phyloP scores from a whole-genome alignment of 2,797 vertebrate genomes.

The Anas bernieri region DNA sequence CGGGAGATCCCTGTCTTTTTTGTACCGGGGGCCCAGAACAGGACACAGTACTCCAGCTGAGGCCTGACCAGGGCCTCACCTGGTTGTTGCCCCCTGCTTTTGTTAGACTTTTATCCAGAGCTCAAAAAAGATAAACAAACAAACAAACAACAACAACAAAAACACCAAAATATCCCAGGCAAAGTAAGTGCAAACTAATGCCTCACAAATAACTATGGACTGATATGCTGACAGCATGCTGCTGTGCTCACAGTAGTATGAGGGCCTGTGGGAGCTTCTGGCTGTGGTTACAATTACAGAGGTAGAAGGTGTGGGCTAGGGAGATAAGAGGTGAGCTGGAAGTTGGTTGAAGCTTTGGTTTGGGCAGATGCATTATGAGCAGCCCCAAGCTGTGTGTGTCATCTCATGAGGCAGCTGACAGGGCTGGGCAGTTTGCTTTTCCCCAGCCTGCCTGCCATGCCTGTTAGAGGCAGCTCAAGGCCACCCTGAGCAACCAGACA shows the following conservation, averaged over 20 bases:
- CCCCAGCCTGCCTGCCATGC: neutral
- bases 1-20: too few species aligned
- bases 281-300: neutral
- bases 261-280: neutral
- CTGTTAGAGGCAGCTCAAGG: neutral
- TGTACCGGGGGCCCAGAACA: too few species aligned
- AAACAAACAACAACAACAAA: too few species aligned
- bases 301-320: accelerated
- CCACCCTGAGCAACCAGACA: neutral
- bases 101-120: neutral
- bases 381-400: accelerated
- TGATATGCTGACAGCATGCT: too few species aligned
- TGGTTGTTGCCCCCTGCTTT: accelerated
- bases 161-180: too few species aligned
- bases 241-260: neutral
- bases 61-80: too few species aligned
- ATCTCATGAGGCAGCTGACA: accelerated
- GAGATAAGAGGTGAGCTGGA: accelerated
- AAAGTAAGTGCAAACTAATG: too few species aligned
- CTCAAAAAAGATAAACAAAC: too few species aligned
- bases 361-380: accelerated
- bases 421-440: neutral
- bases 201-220: too few species aligned
- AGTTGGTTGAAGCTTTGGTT: neutral
- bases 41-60: too few species aligned